A percentile compares a stretch with the other conserved stretches of the same genome.
phyloP scores from a whole-genome alignment of 2,888 invertebrate species.

The Trichopoda pennipes region DNA sequence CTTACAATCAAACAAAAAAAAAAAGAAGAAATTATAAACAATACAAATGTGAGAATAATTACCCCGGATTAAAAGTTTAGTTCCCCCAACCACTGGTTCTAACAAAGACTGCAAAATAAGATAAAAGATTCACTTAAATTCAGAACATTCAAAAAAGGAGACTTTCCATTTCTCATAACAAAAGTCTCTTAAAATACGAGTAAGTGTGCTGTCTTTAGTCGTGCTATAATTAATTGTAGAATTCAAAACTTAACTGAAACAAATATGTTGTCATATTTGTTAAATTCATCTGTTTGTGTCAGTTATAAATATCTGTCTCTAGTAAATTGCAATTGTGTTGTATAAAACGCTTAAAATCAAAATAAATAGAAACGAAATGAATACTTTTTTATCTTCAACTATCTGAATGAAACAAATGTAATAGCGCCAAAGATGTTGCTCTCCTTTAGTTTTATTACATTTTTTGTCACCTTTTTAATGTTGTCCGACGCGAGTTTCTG shows the following conservation, averaged over 20 bases:
- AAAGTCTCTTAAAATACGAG: conserved; percentile 53
- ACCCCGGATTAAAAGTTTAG: conserved; percentile 79
- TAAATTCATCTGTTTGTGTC: conserved; percentile 50
- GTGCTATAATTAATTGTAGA: conserved; percentile 57
- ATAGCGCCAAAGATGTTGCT: conserved; percentile 60
- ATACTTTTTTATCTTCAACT: conserved; percentile 35
- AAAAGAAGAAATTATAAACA: conserved; percentile 72
- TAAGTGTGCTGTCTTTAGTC: conserved; percentile 53
- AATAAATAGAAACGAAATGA: conserved; percentile 5
- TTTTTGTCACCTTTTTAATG: conserved; percentile 20
- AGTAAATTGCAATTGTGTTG: not conserved
- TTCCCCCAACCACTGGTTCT: not conserved
- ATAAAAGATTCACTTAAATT: conserved; percentile 25
- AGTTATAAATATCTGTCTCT: conserved; percentile 45
- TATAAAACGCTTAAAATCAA: not conserved
- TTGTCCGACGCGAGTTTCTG: conserved; percentile 51
- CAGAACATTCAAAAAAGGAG: conserved; percentile 25
- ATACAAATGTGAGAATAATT: conserved; percentile 80
- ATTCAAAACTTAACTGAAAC: conserved; percentile 60
- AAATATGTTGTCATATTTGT: conserved; percentile 63
- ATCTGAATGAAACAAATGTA: conserved; percentile 30
- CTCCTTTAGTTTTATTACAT: conserved; percentile 32
- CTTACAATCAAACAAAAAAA: not conserved
- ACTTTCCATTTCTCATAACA: conserved; percentile 3
- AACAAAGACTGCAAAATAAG: not conserved